Evolutionary conservation across 2,113 vertebrate species (phyloP).

Genomic region (Myanophis thanlyinensis): DNA sequence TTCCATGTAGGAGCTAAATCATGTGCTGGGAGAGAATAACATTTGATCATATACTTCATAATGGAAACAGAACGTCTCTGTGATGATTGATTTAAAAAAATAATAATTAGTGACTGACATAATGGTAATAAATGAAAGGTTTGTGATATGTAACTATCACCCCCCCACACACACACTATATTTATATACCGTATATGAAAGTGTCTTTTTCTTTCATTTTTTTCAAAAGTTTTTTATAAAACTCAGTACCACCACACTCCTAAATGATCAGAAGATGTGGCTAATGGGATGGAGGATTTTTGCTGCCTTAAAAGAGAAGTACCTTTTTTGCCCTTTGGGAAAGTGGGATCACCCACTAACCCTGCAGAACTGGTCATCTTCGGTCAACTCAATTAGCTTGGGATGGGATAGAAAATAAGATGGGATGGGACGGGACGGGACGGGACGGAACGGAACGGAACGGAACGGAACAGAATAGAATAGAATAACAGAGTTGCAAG

Average conservation of each 20-base stretch:
- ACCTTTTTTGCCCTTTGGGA: background rate
- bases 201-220: conserved; percentile 49
- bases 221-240: background rate
- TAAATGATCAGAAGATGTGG: background rate
- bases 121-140: conserved; percentile 68
- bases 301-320: background rate
- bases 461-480: no score
- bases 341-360: background rate
- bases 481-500: no score
- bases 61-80: conserved; percentile 59
- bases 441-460: no score
- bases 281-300: background rate
- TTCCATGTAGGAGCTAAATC: conserved; percentile 42
- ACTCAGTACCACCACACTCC: background rate
- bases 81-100: conserved; percentile 47
- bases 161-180: no score
- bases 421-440: no score
- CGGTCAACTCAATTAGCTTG: background rate
- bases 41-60: conserved; percentile 40
- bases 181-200: no score
- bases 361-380: background rate
- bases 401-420: no score
- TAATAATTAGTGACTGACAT: conserved; percentile 42
- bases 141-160: conserved; percentile 70
- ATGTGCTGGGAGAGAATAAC: background rate